Conservation (phyloP, 2,888 invertebrate species). For the Campaea margaritaria region DNA sequence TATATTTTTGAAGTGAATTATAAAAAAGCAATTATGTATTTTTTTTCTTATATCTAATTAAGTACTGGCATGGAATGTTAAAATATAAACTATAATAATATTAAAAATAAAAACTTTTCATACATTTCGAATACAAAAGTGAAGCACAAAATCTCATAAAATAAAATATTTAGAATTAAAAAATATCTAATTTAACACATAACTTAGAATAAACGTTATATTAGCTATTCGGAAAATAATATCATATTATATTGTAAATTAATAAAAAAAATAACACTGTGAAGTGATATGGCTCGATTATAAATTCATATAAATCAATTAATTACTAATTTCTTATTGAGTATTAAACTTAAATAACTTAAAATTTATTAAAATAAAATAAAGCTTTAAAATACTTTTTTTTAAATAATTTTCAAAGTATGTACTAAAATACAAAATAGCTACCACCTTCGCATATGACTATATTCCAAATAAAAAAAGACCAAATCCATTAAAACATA, state of each 20-base stretch:
- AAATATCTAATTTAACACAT: conserved; percentile 5
- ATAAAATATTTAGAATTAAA: conserved; percentile 10
- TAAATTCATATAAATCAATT: conserved; percentile 28
- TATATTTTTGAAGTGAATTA: conserved; percentile 1
- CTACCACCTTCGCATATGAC: conserved; percentile 49
- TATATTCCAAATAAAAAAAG: conserved; percentile 15
- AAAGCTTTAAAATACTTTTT: conserved; percentile 51
- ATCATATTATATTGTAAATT: conserved; percentile 21
- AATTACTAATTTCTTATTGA: conserved; percentile 30
- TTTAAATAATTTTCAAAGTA: conserved; percentile 41
- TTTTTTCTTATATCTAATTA: conserved; percentile 59
- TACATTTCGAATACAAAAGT: conserved; percentile 1
- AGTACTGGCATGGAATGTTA: conserved; percentile 74
- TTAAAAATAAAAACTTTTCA: not conserved
- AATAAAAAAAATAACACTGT: conserved; percentile 25
- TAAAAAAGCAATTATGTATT: not conserved
- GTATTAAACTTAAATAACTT: conserved; percentile 47
- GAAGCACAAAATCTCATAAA: not conserved
- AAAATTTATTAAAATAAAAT: conserved; percentile 43
- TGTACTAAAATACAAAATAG: conserved; percentile 46
- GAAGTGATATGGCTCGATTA: conserved; percentile 39
- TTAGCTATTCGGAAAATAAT: not conserved
- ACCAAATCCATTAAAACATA: conserved; percentile 27
- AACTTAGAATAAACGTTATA: not conserved
- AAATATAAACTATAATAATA: conserved; percentile 23